phyloP scores from a whole-genome alignment of 2,888 invertebrate species.

The Sepiola atlantica region DNA sequence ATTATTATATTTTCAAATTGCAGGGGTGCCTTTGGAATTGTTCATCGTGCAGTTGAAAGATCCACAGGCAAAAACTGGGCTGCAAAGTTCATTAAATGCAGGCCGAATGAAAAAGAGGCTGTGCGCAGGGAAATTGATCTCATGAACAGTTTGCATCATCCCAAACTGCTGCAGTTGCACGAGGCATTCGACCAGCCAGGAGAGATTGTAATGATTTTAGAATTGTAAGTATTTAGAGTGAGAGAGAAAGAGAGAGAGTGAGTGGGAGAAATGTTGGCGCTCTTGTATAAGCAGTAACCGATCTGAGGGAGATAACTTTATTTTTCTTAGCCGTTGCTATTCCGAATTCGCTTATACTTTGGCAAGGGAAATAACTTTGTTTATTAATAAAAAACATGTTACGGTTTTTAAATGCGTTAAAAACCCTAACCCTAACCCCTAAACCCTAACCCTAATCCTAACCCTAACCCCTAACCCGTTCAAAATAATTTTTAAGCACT shows the following conservation, averaged over 20 bases:
- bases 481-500: too few relatives aligned
- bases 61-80: constrained; percentile 76
- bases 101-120: constrained; percentile 74
- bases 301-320: too few relatives aligned
- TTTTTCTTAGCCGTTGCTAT: too few relatives aligned
- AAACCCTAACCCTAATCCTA: too few relatives aligned
- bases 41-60: constrained; percentile 75
- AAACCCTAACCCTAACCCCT: too few relatives aligned
- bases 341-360: too few relatives aligned
- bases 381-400: too few relatives aligned
- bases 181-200: constrained; percentile 75
- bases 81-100: constrained; percentile 75
- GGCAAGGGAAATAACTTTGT: too few relatives aligned
- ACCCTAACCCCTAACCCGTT: too few relatives aligned
- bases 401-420: too few relatives aligned
- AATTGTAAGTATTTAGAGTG: constrained; percentile 73
- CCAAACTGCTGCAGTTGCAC: constrained; percentile 74
- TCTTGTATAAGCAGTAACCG: too few relatives aligned
- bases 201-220: constrained; percentile 76
- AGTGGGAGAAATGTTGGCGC: too few relatives aligned
- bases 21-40: constrained; percentile 76
- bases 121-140: constrained; percentile 76
- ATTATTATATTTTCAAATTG: constrained; percentile 51
- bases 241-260: not conserved
- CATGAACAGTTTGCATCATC: constrained; percentile 75